phyloP scores from a whole-genome alignment of 2,113 vertebrate species.

The Pteropus alecto region DNA sequence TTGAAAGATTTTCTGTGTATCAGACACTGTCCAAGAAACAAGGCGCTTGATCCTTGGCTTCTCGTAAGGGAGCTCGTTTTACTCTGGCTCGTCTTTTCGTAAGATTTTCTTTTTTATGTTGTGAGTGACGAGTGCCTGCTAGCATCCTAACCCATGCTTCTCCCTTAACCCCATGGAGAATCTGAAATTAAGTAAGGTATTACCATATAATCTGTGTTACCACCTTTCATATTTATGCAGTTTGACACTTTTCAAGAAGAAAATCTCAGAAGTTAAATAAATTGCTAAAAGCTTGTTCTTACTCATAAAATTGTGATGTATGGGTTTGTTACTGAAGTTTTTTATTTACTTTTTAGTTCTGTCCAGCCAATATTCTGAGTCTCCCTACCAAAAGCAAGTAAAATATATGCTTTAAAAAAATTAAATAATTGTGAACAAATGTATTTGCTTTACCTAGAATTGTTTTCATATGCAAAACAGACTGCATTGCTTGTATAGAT shows the following conservation, averaged over 20 bases:
- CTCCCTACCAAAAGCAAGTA: not conserved
- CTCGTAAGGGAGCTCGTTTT: not conserved
- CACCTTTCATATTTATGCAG: not conserved
- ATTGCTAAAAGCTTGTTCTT: not conserved
- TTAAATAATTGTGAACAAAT: not conserved
- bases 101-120: not conserved
- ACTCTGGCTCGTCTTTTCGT: not conserved
- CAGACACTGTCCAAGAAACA: not conserved
- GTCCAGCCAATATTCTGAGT: not conserved
- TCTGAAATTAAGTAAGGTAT: not conserved
- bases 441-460: not conserved
- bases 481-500: not conserved
- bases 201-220: not conserved
- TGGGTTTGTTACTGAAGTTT: not conserved
- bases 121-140: not conserved
- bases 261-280: not conserved
- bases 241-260: slow-evolving; percentile 5
- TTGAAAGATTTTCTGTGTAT: not conserved
- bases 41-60: not conserved
- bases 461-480: not conserved
- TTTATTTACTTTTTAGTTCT: not conserved
- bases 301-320: not conserved
- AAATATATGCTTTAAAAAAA: not conserved
- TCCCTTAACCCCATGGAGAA: not conserved
- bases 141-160: not conserved